Evolutionary conservation across 1,140 invertebrate species (phyloP).

Genomic region (Dryas iulia): DNA sequence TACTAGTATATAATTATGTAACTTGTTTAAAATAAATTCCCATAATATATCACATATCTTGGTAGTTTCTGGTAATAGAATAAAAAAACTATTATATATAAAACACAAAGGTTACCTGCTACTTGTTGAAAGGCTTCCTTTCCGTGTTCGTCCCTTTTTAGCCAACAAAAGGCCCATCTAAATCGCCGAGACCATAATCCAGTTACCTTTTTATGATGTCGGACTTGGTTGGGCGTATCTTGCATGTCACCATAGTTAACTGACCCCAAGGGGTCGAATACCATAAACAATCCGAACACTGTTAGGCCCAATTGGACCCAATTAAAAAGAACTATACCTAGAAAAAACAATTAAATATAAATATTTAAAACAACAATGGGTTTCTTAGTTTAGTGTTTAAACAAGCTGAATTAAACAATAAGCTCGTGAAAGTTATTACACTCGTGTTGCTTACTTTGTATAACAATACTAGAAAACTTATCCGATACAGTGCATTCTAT

Average conservation of each 20-base stretch:
- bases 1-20: no score
- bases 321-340: slow-evolving; percentile 88
- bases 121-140: slow-evolving; percentile 92
- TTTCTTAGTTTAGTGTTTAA: slow-evolving; percentile 39
- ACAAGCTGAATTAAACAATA: neutral
- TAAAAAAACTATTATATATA: neutral
- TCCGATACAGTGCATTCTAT: slow-evolving; percentile 84
- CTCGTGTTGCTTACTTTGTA: slow-evolving; percentile 82
- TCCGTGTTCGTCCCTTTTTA: slow-evolving; percentile 88
- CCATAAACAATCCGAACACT: slow-evolving; percentile 87
- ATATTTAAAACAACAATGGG: neutral
- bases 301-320: slow-evolving; percentile 89
- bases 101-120: slow-evolving; percentile 80
- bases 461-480: slow-evolving; percentile 86
- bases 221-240: slow-evolving; percentile 81
- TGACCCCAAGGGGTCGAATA: slow-evolving; percentile 90
- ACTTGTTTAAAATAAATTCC: neutral
- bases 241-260: slow-evolving; percentile 82
- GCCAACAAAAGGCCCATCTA: slow-evolving; percentile 89
- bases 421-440: neutral
- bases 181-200: slow-evolving; percentile 87
- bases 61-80: neutral
- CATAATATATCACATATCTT: neutral
- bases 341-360: slow-evolving; percentile 34
- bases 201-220: slow-evolving; percentile 83